Evolutionary conservation across 2,797 vertebrate species (phyloP).

Genomic region (Rhodeus uyekii): DNA sequence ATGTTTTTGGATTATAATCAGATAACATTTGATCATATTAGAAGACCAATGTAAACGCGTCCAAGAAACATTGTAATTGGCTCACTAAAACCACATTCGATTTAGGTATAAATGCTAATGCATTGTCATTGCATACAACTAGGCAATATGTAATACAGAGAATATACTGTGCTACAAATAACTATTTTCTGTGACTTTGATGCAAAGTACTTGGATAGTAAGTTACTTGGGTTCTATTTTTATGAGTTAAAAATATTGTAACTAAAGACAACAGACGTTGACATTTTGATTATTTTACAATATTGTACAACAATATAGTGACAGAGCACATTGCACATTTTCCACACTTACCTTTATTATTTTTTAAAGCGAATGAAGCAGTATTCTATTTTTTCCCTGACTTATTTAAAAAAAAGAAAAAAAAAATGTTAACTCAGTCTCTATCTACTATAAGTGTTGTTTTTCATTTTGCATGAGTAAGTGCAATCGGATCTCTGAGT

Average conservation of each 20-base stretch:
- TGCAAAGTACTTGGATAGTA: no score
- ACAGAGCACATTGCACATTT: not conserved
- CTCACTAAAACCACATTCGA: not conserved
- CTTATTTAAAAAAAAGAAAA: no score
- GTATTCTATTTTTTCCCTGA: not conserved
- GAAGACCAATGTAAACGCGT: constrained; percentile 2
- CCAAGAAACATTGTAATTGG: not conserved
- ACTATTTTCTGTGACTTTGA: not conserved
- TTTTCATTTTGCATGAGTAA: constrained; percentile 12
- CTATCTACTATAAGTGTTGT: not conserved
- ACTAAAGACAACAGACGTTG: not conserved
- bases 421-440: not conserved
- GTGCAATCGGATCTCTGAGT: not conserved
- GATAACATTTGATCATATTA: not conserved
- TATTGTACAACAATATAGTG: no score
- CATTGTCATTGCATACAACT: not conserved
- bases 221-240: not conserved
- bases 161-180: not conserved
- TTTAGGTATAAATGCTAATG: not conserved
- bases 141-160: not conserved
- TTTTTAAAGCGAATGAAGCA: not conserved
- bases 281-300: not conserved
- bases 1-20: not conserved
- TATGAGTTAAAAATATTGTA: not conserved
- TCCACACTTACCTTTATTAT: not conserved